Base-by-base conservation (phyloP, 1,140 invertebrate genomes). In the Zaprionus gabonicus region DNA sequence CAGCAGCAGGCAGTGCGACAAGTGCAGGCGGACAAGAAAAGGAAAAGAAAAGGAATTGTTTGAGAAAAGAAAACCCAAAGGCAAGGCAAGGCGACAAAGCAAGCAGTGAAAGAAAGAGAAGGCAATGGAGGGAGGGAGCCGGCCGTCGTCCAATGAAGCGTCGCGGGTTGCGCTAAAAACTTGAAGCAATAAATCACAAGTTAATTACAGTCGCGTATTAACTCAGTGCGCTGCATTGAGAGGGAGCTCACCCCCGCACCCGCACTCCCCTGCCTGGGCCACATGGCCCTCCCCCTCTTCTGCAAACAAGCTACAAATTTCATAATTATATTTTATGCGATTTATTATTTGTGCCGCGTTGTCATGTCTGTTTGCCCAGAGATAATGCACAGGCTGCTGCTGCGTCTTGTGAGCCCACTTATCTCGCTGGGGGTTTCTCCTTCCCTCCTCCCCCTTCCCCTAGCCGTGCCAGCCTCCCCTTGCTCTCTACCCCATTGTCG, bases 251-350 rank as follows among this genome's bases (percentile, higher is more conserved):
- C 36, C 34, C 34, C 58, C 20, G 20, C 66, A 41, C 49, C 31
- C 15, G 64, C 34, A 31, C 17, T 15, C 36, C 38, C 20, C 15
- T 13, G 56, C 15, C 6, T 38, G 23, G 28, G n/a, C 41, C 38
- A 59, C 55, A 67, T 67, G 49, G 38, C 66, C 72, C 13, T 53
- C 31, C 2, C 57, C 46, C 53, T 31, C 15, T 31, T 5, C 12
- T 65, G 12, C 63, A 60, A 71, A 74, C 74, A 68, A 60, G 76
- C 81, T 80, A 91, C 81, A 91, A 90, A 91, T 91, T 90, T 77
- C 80, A 87, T 91, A 91, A 91, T 91, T 91, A 91, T 91, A 91
- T 91, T 91, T 91, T 91, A 90, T 91, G 82, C 73, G 82, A 80
- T 91, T 90, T 91, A 91, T 90, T 90, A 91, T 90, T 90, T 87